These are phyloP conservation scores for Abrostola triplasia DNA, from an alignment of 2,888 invertebrate genomes.

Conservation along the genomic window DNA sequence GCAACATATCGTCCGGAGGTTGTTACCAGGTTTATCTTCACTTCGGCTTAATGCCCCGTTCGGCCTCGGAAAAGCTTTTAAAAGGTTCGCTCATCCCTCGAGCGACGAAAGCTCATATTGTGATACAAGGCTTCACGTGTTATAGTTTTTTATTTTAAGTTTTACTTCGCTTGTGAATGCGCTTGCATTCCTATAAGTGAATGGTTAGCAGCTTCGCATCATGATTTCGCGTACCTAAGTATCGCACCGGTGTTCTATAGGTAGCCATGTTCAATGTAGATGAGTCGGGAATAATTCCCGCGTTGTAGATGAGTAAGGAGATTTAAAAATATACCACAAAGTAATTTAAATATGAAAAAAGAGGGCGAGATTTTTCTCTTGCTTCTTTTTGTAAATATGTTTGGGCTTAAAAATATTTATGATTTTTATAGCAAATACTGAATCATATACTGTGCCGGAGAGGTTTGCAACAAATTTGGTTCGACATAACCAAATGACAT, in stretches of 20 bases:
- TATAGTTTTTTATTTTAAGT: conserved; percentile 58
- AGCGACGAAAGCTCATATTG: conserved; percentile 71
- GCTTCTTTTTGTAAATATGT: neutral
- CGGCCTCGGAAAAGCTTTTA: conserved; percentile 81
- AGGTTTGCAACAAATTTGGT: too few relatives aligned
- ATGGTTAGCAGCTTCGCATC: conserved; percentile 47
- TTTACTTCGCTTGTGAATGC: conserved; percentile 52
- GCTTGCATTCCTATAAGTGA: conserved; percentile 54
- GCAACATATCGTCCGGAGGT: conserved; percentile 75
- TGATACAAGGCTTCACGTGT: conserved; percentile 61
- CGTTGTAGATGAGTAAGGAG: conserved; percentile 42
- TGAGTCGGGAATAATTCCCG: conserved; percentile 51
- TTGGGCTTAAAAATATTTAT: neutral
- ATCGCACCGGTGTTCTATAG: conserved; percentile 50
- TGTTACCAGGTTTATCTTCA: conserved; percentile 79
- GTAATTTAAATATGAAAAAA: conserved; percentile 31
- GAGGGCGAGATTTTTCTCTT: neutral
- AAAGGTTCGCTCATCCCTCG: conserved; percentile 78
- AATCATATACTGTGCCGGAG: too few relatives aligned
- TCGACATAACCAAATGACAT: too few relatives aligned
- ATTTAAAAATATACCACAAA: conserved; percentile 34
- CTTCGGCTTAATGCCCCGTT: conserved; percentile 77
- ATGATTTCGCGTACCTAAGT: conserved; percentile 42
- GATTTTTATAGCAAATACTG: neutral
- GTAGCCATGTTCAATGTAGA: conserved; percentile 47